These are phyloP conservation scores for Cantharis rufa DNA, from an alignment of 2,888 invertebrate species.

Conservation along the genomic window DNA sequence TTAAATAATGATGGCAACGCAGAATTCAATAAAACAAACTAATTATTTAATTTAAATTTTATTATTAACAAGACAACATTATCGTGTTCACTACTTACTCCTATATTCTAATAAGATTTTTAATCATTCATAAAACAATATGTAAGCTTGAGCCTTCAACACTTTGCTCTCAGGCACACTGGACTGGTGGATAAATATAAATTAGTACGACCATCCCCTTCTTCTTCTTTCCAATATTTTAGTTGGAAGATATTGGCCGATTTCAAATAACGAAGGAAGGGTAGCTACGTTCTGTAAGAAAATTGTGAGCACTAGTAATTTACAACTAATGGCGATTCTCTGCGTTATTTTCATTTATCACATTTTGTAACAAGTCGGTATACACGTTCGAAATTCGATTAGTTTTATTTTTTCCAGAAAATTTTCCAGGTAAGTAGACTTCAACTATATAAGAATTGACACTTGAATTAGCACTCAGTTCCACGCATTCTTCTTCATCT, in stretches of 20 bases:
- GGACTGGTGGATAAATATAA: conserved; percentile 66
- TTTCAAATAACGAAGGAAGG: conserved; percentile 57
- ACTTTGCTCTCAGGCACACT: no score
- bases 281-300: conserved; percentile 51
- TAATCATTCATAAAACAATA: no score
- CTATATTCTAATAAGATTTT: no score
- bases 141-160: no score
- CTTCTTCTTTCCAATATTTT: conserved; percentile 58
- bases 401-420: conserved; percentile 69
- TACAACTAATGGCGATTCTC: conserved; percentile 17
- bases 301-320: conserved; percentile 15
- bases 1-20: no score
- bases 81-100: no score
- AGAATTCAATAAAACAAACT: no score
- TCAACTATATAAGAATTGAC: conserved; percentile 67
- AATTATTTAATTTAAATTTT: no score
- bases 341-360: conserved; percentile 53
- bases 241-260: conserved; percentile 66
- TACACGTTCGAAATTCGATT: conserved; percentile 74
- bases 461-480: conserved; percentile 42
- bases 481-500: not conserved
- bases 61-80: no score
- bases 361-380: conserved; percentile 64
- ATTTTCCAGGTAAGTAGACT: conserved; percentile 72
- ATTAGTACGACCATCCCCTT: conserved; percentile 46